Conservation (phyloP, 64 coral and sea anemone species). For the Hydrozoanthus tunicans region DNA sequence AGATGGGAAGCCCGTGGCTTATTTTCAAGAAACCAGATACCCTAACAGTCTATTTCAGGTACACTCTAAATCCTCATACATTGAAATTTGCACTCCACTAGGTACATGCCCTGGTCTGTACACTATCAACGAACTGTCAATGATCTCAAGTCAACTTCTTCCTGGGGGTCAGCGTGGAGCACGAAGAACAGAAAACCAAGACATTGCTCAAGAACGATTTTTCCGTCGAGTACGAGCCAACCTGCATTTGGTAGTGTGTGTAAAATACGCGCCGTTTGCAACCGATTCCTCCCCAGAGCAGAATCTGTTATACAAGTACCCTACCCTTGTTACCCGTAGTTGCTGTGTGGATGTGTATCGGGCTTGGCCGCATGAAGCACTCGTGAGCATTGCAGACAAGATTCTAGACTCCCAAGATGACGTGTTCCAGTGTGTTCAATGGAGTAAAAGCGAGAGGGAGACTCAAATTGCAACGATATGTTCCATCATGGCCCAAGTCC, state of each 20-base stretch:
- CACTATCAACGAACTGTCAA: conserved; percentile 76
- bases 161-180: conserved; percentile 80
- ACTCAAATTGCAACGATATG: conserved; percentile 64
- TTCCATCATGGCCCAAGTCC: conserved; percentile 94
- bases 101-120: conserved; percentile 94
- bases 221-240: conserved; percentile 89
- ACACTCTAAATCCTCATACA: neutral
- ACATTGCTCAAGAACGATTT: conserved; percentile 90
- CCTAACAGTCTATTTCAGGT: neutral
- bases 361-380: conserved; percentile 78
- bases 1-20: too few species aligned
- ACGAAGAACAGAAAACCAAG: conserved; percentile 77
- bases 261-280: conserved; percentile 57
- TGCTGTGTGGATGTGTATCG: conserved; percentile 90
- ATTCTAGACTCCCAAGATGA: conserved; percentile 53
- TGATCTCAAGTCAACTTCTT: conserved; percentile 90
- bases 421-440: conserved; percentile 54
- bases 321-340: conserved; percentile 74
- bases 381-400: conserved; percentile 77
- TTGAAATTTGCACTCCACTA: neutral
- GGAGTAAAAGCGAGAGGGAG: conserved; percentile 51
- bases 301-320: conserved; percentile 68
- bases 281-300: neutral
- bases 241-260: conserved; percentile 82
- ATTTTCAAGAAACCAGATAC: too few species aligned